Evolutionary conservation across 92 coral and sea anemone genomes (phyloP).

Genomic region (Palythoa grandis): DNA sequence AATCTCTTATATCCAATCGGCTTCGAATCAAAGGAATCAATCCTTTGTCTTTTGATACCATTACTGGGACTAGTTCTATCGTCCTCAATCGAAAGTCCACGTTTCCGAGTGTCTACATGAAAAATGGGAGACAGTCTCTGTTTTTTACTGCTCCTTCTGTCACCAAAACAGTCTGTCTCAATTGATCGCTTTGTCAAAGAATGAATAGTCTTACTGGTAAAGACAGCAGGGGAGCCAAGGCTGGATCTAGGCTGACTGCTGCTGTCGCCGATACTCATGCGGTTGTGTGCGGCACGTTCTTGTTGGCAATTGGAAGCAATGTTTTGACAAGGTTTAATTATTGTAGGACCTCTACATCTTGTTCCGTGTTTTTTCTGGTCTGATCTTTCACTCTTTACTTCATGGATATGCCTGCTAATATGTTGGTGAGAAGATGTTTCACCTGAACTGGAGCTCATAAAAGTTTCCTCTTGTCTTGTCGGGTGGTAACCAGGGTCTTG

Average conservation of each 20-base stretch:
- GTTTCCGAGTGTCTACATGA: constrained; percentile 22
- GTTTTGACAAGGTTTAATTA: not conserved
- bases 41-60: constrained; percentile 11
- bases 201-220: too few species aligned
- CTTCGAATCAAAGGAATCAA: not conserved
- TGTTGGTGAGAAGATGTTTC: not conserved
- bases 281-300: not conserved
- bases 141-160: not conserved
- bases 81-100: not conserved
- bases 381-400: not conserved
- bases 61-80: not conserved
- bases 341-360: not conserved
- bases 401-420: not conserved
- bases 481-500: not conserved
- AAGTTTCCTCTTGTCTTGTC: not conserved
- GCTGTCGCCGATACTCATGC: not conserved
- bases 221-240: not conserved
- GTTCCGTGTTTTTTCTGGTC: not conserved
- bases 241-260: not conserved
- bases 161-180: not conserved
- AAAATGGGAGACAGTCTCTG: not conserved
- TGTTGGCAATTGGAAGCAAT: not conserved
- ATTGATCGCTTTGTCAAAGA: not conserved
- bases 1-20: constrained; percentile 24
- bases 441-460: not conserved